A percentile compares a stretch with the other conserved stretches of the same genome.
These are phyloP conservation scores for Rhingia campestris DNA, from an alignment of 2,888 invertebrate genomes.

Conservation along the genomic window DNA sequence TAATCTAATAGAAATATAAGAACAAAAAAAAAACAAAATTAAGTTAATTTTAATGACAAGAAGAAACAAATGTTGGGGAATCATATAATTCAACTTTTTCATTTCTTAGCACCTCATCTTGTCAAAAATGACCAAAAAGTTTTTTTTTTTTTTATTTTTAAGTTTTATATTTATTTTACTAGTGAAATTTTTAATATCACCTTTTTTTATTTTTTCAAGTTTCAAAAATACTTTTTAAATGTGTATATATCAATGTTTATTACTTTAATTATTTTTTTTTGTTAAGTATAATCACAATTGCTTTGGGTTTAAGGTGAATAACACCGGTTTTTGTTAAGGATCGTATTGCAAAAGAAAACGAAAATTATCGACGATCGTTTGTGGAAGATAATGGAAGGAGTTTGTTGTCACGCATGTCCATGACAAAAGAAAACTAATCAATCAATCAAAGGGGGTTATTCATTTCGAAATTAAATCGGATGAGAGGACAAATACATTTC, in stretches of 20 bases:
- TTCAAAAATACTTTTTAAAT: constrained; percentile 63
- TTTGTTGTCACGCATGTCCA: not conserved
- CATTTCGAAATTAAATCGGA: constrained; percentile 17
- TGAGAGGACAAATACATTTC: constrained; percentile 32
- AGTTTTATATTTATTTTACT: constrained; percentile 29
- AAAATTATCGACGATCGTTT: constrained; percentile 47
- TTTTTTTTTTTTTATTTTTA: constrained; percentile 1
- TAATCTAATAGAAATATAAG: constrained; percentile 58
- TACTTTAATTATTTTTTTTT: constrained; percentile 33
- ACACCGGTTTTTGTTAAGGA: constrained; percentile 60
- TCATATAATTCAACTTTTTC: constrained; percentile 37
- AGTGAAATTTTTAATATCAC: constrained; percentile 74
- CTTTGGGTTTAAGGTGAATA: constrained; percentile 74
- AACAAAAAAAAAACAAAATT: constrained; percentile 32
- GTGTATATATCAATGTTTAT: constrained; percentile 39
- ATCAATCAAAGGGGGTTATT: constrained; percentile 29
- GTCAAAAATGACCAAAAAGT: constrained; percentile 68
- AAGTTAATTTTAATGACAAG: constrained; percentile 31
- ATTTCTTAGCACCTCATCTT: constrained; percentile 68
- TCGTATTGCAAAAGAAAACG: constrained; percentile 26
- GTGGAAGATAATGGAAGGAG: constrained; percentile 66
- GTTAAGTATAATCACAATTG: constrained; percentile 72
- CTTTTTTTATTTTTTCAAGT: constrained; percentile 34
- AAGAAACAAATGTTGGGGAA: constrained; percentile 36
- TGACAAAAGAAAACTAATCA: constrained; percentile 7